Evolutionary conservation across 2,113 vertebrate species (phyloP).

Genomic region (Cryptomyrus ogoouensis): DNA sequence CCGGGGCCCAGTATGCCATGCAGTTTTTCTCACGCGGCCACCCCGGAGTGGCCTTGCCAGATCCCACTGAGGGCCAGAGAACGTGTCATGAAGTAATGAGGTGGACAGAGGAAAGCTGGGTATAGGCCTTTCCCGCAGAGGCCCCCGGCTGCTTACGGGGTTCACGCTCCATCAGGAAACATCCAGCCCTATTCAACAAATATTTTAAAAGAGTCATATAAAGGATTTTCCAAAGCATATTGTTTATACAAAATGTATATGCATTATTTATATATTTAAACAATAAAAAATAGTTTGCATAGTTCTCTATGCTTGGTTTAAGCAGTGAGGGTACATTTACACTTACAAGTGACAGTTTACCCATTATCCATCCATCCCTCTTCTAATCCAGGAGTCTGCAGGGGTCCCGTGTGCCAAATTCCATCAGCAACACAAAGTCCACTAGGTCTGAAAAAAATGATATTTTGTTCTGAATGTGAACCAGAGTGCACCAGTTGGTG

Average conservation of each 20-base stretch:
- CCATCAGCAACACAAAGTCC: not conserved
- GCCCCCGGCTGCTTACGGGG: not conserved
- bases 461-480: not conserved
- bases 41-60: not conserved
- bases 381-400: not conserved
- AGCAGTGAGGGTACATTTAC: not conserved
- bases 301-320: not conserved
- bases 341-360: not conserved
- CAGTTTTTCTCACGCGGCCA: not conserved
- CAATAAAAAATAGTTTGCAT: not conserved
- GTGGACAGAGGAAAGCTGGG: not conserved
- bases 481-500: not conserved
- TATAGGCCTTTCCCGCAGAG: not conserved
- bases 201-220: not conserved
- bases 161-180: not conserved
- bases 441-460: not conserved
- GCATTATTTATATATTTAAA: not conserved
- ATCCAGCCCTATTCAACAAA: not conserved
- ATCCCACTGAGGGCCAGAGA: not conserved
- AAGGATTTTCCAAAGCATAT: not conserved
- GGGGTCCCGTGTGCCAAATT: not conserved
- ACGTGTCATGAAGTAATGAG: not conserved
- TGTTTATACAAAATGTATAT: not conserved
- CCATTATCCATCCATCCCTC: not conserved
- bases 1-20: not conserved